These are phyloP conservation scores for Pristionchus exspectatus DNA, from an alignment of 2,888 invertebrate species.

Conservation along the genomic window DNA sequence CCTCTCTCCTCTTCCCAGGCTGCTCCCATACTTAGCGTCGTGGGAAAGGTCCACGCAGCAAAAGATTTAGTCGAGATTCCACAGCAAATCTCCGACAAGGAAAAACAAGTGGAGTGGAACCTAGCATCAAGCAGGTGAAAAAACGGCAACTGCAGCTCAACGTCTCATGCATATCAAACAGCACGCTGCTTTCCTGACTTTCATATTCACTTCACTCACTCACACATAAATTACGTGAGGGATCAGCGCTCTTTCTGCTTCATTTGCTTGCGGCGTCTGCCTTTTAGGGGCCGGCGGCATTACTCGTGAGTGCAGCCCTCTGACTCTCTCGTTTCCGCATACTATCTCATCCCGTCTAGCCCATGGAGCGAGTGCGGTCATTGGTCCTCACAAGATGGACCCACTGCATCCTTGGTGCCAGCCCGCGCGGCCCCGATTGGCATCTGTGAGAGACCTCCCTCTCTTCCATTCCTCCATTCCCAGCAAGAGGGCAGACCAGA, in stretches of 20 bases:
- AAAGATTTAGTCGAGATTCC: not conserved
- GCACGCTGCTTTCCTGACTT: not conserved
- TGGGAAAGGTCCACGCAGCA: not conserved
- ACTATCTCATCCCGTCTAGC: not conserved
- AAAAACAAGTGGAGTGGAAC: not conserved
- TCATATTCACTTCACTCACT: not conserved
- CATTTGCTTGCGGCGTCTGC: not conserved
- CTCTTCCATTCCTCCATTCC: no score
- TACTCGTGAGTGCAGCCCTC: not conserved
- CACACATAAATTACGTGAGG: not conserved
- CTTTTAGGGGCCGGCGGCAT: not conserved
- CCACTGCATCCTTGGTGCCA: slow-evolving; percentile 2
- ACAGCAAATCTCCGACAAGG: not conserved
- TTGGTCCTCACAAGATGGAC: no score
- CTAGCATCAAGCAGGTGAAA: not conserved
- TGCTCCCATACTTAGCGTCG: slow-evolving; percentile 23
- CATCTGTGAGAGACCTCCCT: not conserved
- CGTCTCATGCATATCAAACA: not conserved
- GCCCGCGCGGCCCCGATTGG: not conserved
- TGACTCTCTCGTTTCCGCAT: not conserved
- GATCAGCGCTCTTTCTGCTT: not conserved
- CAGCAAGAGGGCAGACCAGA: not conserved
- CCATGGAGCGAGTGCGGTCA: no score
- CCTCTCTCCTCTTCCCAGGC: not conserved
- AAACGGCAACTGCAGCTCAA: not conserved